Evolutionary conservation across 2,888 invertebrate species (phyloP), one percentile per base, ranked within the genome.

Genomic region (Cantharis rustica): DNA sequence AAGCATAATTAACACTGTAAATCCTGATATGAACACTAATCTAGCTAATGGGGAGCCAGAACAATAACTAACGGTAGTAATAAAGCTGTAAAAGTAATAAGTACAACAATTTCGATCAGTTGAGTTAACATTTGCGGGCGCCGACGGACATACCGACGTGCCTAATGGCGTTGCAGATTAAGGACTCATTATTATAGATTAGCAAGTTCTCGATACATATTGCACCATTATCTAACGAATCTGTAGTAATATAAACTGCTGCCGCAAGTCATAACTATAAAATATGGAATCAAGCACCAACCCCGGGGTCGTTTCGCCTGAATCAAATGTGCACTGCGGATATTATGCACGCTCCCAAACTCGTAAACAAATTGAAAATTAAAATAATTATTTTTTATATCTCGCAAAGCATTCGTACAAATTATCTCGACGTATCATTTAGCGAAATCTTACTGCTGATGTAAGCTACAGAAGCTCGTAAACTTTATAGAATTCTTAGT

Each of bases 131-230:
- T 81, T 81, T 80, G 81, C 79, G 72, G 77, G 27, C 71, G 72
- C 68, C 71, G 70, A 77, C 71, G 70, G 75, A 73, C 75, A 63
- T 73, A 77, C 75, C 73, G 73, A 75, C 71, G 63, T 71, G 66
- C 77, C 79, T 82, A 82, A 81, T 81, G 80, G 80, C 80, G 76
- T 61, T 79, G 78, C 78, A 81, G 82, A 82, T 82, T 82, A 82
- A 80, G 81, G 81, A 80, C 78, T 81, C 81, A 80, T 82, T 82
- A 82, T 80, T 79, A 78, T 73, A 80, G 81, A 82, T 82, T 81
- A 82, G 80, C 81, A 73, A 77, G 78, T 79, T 76, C 76, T 79
- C 77, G 79, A 79, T 79, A 78, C 76, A 76, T 76, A 79, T 75
- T 79, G 78, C 77, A 75, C 75, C 72, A 73, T 77, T 77, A 77